Base-by-base conservation (phyloP, 2,797 vertebrate species). In the Pseudotriccus pelzelni region DNA sequence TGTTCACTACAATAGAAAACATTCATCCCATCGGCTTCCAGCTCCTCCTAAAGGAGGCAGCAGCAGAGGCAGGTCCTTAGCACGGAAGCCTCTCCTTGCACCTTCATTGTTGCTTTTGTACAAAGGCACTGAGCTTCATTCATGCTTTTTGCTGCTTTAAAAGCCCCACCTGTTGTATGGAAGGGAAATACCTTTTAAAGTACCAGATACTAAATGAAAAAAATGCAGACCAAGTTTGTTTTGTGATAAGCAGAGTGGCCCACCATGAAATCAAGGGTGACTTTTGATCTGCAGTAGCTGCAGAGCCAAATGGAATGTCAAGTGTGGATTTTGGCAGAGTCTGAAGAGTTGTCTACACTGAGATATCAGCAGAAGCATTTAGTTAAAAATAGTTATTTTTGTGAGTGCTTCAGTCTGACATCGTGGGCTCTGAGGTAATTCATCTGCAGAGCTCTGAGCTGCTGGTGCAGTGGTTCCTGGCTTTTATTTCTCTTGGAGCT, bases 311-410 rank as follows among this genome's bases (percentile, higher is more conserved):
- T 58, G 66, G 72, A 81, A 43, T 22, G 46, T 66, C 58, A 49
- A 2, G 46, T 50, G 66, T 62, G 75, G 46, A 50, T 94, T 94
- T 75, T 87, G 90, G 52, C 76, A 73, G 63, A 75, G 37, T 59
- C n/a, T 21, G 73, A 58, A 62, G n/a, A 69, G 79, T 70, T 78
- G 32, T 58, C 72, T 64, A 9, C 32, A 7, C 21, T 6, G 62
- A 91, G 39, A 4, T 46, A 89, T 5, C 8, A 9, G 37, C 56
- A 74, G 75, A 77, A 58, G 28, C 50, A 32, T 78, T 81, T 78
- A 23, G 66, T 86, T 86, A 25, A 90, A 91, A 92, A 22, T 16
- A 64, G 69, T 30, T 50, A 2, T 4, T 92, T 85, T 23, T 93
- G 39, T 75, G 76, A 86, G 30, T 4, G 5, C 28, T 75, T 91